Evolutionary conservation across 2,888 invertebrate species (phyloP).

Genomic region (Urechis unicinctus): DNA sequence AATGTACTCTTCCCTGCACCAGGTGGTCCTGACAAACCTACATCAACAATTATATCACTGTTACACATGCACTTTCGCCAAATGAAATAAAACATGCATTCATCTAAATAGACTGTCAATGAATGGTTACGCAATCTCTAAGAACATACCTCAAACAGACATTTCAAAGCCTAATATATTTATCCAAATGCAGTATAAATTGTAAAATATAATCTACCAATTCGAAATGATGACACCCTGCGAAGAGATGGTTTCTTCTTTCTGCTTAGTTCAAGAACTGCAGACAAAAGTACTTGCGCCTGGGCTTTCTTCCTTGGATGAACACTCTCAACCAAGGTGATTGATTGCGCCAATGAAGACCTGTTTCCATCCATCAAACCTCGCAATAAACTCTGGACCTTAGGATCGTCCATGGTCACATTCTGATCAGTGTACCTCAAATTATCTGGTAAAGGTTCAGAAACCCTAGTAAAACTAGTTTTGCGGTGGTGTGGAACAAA

Average conservation of each 20-base stretch:
- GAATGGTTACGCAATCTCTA: too few species aligned
- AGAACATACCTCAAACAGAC: neutral
- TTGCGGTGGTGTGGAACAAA: too few species aligned
- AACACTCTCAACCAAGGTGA: constrained; percentile 54
- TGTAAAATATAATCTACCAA: constrained; percentile 37
- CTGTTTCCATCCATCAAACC: constrained; percentile 40
- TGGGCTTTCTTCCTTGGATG: constrained; percentile 49
- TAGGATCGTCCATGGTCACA: constrained; percentile 14
- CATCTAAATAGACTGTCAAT: too few species aligned
- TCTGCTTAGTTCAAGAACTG: constrained; percentile 38
- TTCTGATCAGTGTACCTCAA: neutral
- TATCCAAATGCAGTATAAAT: too few species aligned
- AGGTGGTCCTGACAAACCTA: constrained; percentile 58
- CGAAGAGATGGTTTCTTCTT: too few species aligned
- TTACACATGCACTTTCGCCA: neutral
- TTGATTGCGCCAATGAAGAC: constrained; percentile 51
- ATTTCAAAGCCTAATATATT: too few species aligned
- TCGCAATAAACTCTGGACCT: constrained; percentile 25
- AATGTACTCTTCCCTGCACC: constrained; percentile 62
- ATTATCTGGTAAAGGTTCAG: too few species aligned
- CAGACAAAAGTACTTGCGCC: constrained; percentile 46
- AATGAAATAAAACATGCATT: too few species aligned
- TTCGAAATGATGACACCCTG: constrained; percentile 33
- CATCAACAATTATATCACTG: neutral
- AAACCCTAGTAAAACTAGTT: too few species aligned